Evolutionary conservation across 2,888 invertebrate genomes (phyloP).

Genomic region (Scaptomyza parva): DNA sequence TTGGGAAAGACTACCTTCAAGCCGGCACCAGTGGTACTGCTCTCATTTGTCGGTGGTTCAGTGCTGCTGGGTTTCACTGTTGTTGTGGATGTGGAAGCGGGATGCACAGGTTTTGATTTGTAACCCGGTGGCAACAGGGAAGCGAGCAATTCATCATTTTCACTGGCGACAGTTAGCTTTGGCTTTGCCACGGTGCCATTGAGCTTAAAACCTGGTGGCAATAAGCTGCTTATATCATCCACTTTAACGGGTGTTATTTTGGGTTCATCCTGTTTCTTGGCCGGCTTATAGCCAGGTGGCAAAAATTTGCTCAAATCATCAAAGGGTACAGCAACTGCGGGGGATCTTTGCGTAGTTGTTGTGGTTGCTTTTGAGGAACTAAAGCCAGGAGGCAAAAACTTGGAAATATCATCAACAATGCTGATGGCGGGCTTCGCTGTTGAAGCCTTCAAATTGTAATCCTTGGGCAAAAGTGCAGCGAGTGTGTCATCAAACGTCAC

Average conservation of each 20-base stretch:
- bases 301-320: slow-evolving; percentile 87
- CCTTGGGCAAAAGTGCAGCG: slow-evolving; percentile 86
- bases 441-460: slow-evolving; percentile 85
- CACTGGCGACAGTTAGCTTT: slow-evolving; percentile 27
- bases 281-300: slow-evolving; percentile 88
- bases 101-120: slow-evolving; percentile 82
- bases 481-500: slow-evolving; percentile 83
- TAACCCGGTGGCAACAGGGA: slow-evolving; percentile 87
- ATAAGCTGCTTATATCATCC: slow-evolving; percentile 87
- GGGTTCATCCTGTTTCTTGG: slow-evolving; percentile 49
- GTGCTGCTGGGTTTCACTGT: slow-evolving; percentile 55
- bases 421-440: slow-evolving; percentile 83
- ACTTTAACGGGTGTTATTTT: slow-evolving; percentile 77
- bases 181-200: slow-evolving; percentile 53
- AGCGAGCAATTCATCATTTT: slow-evolving; percentile 73
- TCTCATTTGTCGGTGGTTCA: slow-evolving; percentile 73
- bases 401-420: slow-evolving; percentile 87
- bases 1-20: slow-evolving; percentile 92
- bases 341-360: slow-evolving; percentile 54
- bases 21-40: slow-evolving; percentile 58
- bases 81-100: slow-evolving; percentile 55
- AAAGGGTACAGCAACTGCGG: slow-evolving; percentile 83
- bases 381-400: slow-evolving; percentile 88
- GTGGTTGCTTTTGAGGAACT: slow-evolving; percentile 8
- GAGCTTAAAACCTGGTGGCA: slow-evolving; percentile 87